Base-by-base conservation (phyloP, 1,140 invertebrate species). In the Melitaea cinxia region DNA sequence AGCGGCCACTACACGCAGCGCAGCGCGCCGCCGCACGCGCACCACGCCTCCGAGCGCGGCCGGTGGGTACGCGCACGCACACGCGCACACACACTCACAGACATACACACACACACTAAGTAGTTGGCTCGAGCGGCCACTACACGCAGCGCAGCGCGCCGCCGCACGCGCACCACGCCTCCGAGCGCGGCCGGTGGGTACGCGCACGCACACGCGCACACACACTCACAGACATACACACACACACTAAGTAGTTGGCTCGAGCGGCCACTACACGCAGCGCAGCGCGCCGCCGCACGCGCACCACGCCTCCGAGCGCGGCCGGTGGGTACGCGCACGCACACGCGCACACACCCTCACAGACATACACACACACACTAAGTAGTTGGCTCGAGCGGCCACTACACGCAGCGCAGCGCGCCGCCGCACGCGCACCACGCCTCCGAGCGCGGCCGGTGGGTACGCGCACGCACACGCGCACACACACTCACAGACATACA, bases 1-100 rank as follows among this genome's bases (percentile, higher is more conserved):
- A 95, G 94, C 45, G 95, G 95, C 0, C 95, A 95, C 79, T 96
- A 94, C 80, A 95, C 95, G 21, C 95, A 95, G 78, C 92, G 94
- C 28, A 95, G 94, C 71, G 95, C 95, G 64, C 95, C 95, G 15
- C 93, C 93, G 30, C 92, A 93, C 39, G 91, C 92, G 45, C 88
- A 95, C 93, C 65, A 94, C 14, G 83, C 78, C 23, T 80, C 85
- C 50, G 78, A 82, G 0, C 37, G 64, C 14, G 47, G 54, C 50
- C 58, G 64, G 65, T 61, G 17, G 15, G 0, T 5, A 12, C 21
- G 10, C 1, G 0, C 7, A 23, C 33, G 5, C 33, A 39, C 14
- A 15, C 30, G 4, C 5, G 6, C 37, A 17, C 37, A 14, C n/a
- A 5, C 0, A 0, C 7, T 1, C 0, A 37, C 12, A 30, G 1